A percentile compares a stretch with the other conserved stretches of the same genome.
phyloP scores from a whole-genome alignment of 2,888 invertebrate genomes.

The Cetonia aurata region DNA sequence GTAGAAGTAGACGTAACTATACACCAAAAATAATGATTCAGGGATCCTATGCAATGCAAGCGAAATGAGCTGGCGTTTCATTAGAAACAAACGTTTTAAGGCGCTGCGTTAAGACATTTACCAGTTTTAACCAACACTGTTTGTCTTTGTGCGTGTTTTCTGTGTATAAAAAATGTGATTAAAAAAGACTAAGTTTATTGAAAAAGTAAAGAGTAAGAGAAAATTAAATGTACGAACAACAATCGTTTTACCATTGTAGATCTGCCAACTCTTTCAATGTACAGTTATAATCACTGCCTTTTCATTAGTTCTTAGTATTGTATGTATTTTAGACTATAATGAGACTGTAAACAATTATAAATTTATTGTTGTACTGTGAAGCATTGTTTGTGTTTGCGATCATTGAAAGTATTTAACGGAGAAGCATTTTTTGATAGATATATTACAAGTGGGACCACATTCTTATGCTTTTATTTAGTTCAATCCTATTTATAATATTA shows the following conservation, averaged over 20 bases:
- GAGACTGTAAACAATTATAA: constrained; percentile 49
- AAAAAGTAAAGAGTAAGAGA: constrained; percentile 23
- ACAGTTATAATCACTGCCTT: constrained; percentile 54
- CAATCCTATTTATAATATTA: neutral
- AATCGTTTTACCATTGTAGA: constrained; percentile 51
- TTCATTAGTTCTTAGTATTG: constrained; percentile 53
- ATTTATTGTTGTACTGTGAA: constrained; percentile 29
- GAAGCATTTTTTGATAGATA: constrained; percentile 6
- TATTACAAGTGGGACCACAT: constrained; percentile 37
- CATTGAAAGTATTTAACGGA: neutral
- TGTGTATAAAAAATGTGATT: constrained; percentile 63
- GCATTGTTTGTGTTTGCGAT: constrained; percentile 37
- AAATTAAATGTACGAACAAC: constrained; percentile 38
- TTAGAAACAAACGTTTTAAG: constrained; percentile 14
- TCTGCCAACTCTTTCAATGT: constrained; percentile 53
- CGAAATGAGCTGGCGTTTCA: constrained; percentile 49
- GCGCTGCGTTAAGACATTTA: constrained; percentile 45
- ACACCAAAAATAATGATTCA: constrained; percentile 67
- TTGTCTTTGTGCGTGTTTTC: constrained; percentile 57
- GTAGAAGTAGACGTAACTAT: constrained; percentile 47
- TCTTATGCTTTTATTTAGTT: constrained; percentile 12
- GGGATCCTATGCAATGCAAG: constrained; percentile 62
- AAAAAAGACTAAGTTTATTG: constrained; percentile 32
- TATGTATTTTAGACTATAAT: constrained; percentile 50
- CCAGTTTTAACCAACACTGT: constrained; percentile 39